A percentile compares a stretch with the other conserved stretches of the same genome.
These are phyloP conservation scores for Meloidogyne hapla DNA, from an alignment of 1,140 invertebrate genomes.

Conservation along the genomic window DNA sequence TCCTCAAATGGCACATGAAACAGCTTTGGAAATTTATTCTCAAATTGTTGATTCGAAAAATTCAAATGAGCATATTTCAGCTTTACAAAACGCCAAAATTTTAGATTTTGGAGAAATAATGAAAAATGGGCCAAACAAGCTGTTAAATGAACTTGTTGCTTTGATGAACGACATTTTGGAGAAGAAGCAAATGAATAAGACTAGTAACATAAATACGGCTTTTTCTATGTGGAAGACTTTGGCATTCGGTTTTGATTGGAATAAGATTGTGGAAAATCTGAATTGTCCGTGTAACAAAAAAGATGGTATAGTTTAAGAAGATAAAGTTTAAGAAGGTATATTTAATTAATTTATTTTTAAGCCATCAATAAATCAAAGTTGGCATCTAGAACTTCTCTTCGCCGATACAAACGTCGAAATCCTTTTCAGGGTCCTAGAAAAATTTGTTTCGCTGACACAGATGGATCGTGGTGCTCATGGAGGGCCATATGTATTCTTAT, in stretches of 20 bases:
- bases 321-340: no score
- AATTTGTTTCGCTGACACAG: no score
- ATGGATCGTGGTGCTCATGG: no score
- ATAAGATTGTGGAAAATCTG: not conserved
- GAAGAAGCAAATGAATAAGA: not conserved
- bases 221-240: not conserved
- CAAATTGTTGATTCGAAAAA: not conserved
- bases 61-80: not conserved
- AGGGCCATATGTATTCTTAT: no score
- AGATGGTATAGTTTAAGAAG: no score
- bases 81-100: not conserved
- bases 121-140: not conserved
- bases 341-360: no score
- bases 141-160: not conserved
- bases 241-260: not conserved
- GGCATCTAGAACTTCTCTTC: no score
- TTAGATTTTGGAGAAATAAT: not conserved
- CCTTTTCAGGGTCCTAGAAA: no score
- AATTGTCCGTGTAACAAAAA: not conserved
- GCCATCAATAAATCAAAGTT: no score
- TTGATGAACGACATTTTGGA: not conserved
- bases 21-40: not conserved
- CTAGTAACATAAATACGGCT: not conserved
- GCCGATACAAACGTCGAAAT: no score
- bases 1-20: not conserved